Evolutionary conservation across 2,888 invertebrate genomes (phyloP).

Genomic region (Dicyrtomina minuta): DNA sequence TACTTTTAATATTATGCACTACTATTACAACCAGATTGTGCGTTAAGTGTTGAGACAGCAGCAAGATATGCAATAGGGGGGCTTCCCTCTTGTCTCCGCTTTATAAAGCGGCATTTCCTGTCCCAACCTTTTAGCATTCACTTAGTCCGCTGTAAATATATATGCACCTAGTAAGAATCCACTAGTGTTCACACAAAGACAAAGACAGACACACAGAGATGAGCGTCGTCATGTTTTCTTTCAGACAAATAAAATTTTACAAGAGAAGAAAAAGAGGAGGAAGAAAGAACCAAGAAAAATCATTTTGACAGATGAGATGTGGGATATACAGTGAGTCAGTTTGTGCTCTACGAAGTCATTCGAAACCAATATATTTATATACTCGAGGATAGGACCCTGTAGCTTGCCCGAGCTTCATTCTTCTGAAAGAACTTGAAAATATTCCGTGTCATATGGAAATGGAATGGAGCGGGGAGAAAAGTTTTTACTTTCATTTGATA

Average conservation of each 20-base stretch:
- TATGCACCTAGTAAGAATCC: not conserved
- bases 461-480: conserved; percentile 3
- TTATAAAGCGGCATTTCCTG: conserved; percentile 2
- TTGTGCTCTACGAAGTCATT: conserved; percentile 12
- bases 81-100: not conserved
- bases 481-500: conserved; percentile 30
- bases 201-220: not conserved
- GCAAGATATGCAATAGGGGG: no score
- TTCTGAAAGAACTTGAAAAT: no score
- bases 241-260: not conserved
- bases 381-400: not conserved
- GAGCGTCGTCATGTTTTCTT: conserved; percentile 2
- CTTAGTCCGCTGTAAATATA: not conserved
- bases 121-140: conserved; percentile 3
- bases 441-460: no score
- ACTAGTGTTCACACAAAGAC: not conserved
- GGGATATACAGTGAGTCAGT: no score
- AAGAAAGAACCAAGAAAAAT: conserved; percentile 4
- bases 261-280: not conserved
- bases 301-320: conserved; percentile 25
- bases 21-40: no score
- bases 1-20: no score
- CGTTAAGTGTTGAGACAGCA: no score
- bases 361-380: conserved; percentile 24
- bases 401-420: no score